Conservation (phyloP, 1,140 invertebrate species). For the Zaprionus africanus region DNA sequence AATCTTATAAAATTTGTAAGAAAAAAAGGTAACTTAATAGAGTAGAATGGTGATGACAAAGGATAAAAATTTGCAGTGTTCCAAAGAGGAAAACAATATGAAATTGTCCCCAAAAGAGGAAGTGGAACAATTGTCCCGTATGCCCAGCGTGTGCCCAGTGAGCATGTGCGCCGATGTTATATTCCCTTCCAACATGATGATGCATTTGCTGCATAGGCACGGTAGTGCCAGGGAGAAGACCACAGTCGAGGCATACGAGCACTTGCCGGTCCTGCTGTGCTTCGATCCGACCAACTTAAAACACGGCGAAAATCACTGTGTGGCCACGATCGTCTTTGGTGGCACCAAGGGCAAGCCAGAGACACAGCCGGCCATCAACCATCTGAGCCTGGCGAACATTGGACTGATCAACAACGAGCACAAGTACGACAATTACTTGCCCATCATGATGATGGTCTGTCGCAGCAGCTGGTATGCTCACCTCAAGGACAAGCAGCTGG, state of each 20-base stretch:
- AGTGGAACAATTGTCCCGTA: slow-evolving; percentile 7
- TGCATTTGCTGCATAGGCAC: slow-evolving; percentile 43
- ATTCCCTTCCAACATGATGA: slow-evolving; percentile 42
- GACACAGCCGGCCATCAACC: slow-evolving; percentile 11
- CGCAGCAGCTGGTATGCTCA: slow-evolving; percentile 36
- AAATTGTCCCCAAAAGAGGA: not conserved
- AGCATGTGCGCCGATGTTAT: slow-evolving; percentile 15
- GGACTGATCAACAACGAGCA: slow-evolving; percentile 10
- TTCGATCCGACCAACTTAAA: slow-evolving; percentile 13
- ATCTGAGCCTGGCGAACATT: slow-evolving; percentile 23
- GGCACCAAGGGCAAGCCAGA: not conserved
- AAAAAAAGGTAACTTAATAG: not conserved
- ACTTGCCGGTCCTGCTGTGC: not conserved
- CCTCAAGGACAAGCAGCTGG: slow-evolving; percentile 21
- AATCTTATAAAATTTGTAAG: not conserved
- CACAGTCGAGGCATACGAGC: slow-evolving; percentile 16
- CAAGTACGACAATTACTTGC: slow-evolving; percentile 26
- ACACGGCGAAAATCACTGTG: not conserved
- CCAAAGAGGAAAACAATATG: not conserved
- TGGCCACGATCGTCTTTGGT: slow-evolving; percentile 35
- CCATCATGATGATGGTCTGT: slow-evolving; percentile 40
- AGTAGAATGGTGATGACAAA: not conserved
- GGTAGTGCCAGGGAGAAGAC: not conserved
- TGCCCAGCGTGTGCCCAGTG: slow-evolving; percentile 42
- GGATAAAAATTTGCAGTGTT: slow-evolving; percentile 3